Conservation (phyloP, 2,113 vertebrate genomes). For the Emydocephalus ijimae region DNA sequence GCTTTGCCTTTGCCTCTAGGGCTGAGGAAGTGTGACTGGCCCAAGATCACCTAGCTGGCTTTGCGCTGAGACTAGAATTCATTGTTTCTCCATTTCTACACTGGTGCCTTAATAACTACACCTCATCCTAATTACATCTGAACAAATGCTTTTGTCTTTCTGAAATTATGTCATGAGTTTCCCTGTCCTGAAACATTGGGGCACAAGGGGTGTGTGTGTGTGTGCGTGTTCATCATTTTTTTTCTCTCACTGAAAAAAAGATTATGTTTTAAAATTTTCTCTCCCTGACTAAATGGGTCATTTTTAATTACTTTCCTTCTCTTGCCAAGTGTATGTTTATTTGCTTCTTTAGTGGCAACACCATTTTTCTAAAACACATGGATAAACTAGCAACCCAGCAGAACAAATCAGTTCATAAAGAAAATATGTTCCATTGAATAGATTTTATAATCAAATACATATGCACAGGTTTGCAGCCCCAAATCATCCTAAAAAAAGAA, state of each 20-base stretch:
- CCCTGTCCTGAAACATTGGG: neutral
- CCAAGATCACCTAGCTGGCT: neutral
- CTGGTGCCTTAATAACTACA: neutral
- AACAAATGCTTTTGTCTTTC: neutral
- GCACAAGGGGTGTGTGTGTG: neutral
- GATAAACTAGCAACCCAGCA: neutral
- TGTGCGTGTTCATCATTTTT: neutral
- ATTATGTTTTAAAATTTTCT: neutral
- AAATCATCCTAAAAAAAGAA: neutral
- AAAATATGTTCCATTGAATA: neutral
- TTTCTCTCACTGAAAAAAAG: neutral
- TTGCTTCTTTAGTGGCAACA: neutral
- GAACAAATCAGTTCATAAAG: neutral
- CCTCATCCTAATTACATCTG: neutral
- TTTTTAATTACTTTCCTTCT: neutral
- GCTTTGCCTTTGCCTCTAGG: neutral
- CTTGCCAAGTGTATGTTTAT: neutral
- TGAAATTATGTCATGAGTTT: neutral
- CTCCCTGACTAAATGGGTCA: neutral
- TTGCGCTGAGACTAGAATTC: neutral
- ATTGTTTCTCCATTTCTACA: neutral
- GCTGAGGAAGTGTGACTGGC: neutral
- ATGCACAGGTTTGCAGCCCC: neutral
- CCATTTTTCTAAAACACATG: neutral
- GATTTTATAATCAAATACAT: neutral